Evolutionary conservation across 2,797 vertebrate species (phyloP).

Genomic region (Euthynnus affinis): DNA sequence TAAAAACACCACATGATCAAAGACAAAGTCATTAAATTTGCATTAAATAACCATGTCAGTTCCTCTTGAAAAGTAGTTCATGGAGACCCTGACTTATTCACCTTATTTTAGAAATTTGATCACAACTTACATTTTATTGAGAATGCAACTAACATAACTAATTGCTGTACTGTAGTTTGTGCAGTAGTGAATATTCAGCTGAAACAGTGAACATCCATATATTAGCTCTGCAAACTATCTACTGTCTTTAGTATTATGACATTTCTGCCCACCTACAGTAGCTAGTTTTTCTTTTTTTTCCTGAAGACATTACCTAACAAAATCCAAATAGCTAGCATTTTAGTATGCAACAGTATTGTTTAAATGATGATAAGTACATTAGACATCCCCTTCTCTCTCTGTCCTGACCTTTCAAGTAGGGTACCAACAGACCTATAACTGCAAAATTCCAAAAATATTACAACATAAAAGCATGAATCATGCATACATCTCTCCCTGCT

Average conservation of each 20-base stretch:
- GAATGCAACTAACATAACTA: not conserved
- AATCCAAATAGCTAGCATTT: not conserved
- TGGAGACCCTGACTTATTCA: not conserved
- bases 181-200: no score
- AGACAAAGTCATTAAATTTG: not conserved
- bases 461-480: not conserved
- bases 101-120: not conserved
- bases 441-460: conserved; percentile 13
- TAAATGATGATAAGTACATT: not conserved
- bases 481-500: conserved; percentile 2
- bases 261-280: not conserved
- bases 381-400: not conserved
- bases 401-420: conserved; percentile 8
- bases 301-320: not conserved
- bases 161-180: not conserved
- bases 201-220: no score
- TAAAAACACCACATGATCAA: no score
- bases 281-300: no score
- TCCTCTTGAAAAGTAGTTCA: not conserved
- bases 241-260: not conserved
- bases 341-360: not conserved
- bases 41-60: not conserved
- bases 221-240: no score
- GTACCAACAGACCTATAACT: conserved; percentile 8
- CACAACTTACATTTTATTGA: not conserved